Conservation (phyloP, 2,888 invertebrate species). For the Rhingia rostrata region DNA sequence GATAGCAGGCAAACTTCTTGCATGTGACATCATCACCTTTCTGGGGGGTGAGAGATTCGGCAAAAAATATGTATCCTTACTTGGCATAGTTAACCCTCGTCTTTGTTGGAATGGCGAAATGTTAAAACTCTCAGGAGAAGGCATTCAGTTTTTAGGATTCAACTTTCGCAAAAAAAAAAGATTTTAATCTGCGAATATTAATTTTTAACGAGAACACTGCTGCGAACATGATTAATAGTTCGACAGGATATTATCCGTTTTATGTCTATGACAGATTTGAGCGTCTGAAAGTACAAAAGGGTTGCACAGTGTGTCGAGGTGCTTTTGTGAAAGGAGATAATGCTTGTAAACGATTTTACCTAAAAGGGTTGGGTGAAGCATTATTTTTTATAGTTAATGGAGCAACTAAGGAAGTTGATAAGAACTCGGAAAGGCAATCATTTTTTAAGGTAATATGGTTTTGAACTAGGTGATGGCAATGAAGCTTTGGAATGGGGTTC, state of each 20-base stretch:
- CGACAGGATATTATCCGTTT: constrained; percentile 71
- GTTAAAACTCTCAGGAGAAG: constrained; percentile 22
- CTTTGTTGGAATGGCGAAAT: constrained; percentile 17
- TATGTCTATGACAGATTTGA: constrained; percentile 34
- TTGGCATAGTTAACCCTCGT: constrained; percentile 27
- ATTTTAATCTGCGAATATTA: constrained; percentile 74
- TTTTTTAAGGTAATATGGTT: no score
- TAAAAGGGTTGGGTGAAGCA: constrained; percentile 19
- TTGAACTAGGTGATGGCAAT: no score
- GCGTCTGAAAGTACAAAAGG: constrained; percentile 2
- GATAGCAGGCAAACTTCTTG: constrained; percentile 68
- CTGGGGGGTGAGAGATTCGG: neutral
- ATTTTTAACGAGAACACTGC: constrained; percentile 74
- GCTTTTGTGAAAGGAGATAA: constrained; percentile 22
- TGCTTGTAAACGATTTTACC: constrained; percentile 19
- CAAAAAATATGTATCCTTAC: constrained; percentile 20
- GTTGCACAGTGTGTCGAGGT: constrained; percentile 11
- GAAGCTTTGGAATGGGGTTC: no score
- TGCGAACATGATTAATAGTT: constrained; percentile 74
- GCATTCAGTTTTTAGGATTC: constrained; percentile 31
- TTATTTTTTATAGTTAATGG: constrained; percentile 29
- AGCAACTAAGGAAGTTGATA: neutral
- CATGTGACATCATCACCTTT: constrained; percentile 74
- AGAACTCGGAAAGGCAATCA: neutral
- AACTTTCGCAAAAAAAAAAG: constrained; percentile 65